Conservation (phyloP, 2,113 vertebrate genomes). For the Hyaena hyaena region DNA sequence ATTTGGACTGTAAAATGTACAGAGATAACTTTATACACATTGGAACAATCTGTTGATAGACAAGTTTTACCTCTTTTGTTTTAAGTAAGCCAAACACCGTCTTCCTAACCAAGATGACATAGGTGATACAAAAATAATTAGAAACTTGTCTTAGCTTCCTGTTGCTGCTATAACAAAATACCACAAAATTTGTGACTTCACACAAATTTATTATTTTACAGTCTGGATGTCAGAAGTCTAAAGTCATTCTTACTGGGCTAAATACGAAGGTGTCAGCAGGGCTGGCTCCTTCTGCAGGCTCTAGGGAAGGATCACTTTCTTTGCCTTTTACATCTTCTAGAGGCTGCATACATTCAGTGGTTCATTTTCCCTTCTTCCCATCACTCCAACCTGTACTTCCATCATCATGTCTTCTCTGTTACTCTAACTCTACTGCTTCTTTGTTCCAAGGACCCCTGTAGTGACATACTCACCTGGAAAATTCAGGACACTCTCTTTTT, state of each 20-base stretch:
- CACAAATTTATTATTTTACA: not conserved
- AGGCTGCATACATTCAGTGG: not conserved
- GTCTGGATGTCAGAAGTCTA: not conserved
- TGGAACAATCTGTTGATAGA: not conserved
- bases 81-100: not conserved
- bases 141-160: not conserved
- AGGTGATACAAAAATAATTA: not conserved
- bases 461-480: not conserved
- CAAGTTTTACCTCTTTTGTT: not conserved
- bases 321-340: not conserved
- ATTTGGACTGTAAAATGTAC: not conserved
- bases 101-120: not conserved
- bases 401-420: not conserved
- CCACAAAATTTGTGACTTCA: not conserved
- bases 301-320: not conserved
- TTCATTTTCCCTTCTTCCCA: not conserved
- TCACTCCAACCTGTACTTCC: not conserved
- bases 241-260: not conserved
- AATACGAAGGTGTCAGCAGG: not conserved
- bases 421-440: not conserved
- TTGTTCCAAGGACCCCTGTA: not conserved
- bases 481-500: not conserved
- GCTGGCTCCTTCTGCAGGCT: not conserved
- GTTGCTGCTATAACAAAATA: not conserved
- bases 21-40: not conserved